Percentiles rank a stretch among this genome's conserved stretches.
Evolutionary conservation across 1,140 invertebrate genomes (phyloP).

Genomic region (Drosophila mojavensis): DNA sequence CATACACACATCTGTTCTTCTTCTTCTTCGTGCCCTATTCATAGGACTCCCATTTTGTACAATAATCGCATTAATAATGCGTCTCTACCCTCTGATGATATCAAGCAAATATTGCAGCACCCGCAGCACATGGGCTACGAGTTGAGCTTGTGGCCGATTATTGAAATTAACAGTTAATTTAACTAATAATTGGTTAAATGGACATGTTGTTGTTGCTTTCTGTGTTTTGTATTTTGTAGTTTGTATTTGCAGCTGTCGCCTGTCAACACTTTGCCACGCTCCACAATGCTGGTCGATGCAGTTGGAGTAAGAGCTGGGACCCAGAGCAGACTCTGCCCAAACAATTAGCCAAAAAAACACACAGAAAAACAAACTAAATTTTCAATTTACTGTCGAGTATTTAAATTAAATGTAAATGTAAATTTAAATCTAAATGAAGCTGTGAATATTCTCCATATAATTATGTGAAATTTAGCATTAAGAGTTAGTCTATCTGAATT

Average conservation of each 20-base stretch:
- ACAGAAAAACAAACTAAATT: background rate
- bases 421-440: no score
- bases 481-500: no score
- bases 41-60: constrained; percentile 58
- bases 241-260: constrained; percentile 39
- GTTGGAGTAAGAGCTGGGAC: no score
- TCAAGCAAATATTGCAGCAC: constrained; percentile 37
- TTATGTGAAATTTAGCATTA: no score
- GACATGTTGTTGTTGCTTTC: constrained; percentile 28
- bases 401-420: no score
- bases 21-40: background rate
- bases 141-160: constrained; percentile 27
- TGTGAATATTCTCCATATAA: no score
- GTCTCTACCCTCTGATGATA: constrained; percentile 34
- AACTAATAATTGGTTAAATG: constrained; percentile 76
- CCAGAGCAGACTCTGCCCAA: background rate
- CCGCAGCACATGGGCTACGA: constrained; percentile 22
- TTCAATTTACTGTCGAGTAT: constrained; percentile 11
- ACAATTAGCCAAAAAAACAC: constrained; percentile 1
- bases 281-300: constrained; percentile 52
- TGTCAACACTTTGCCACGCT: constrained; percentile 65
- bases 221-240: background rate
- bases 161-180: constrained; percentile 79
- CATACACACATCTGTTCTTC: background rate
- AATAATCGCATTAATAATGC: constrained; percentile 77